Evolutionary conservation across 2,797 vertebrate species (phyloP), one percentile per base, ranked within the genome.

Genomic region (Silurus aristotelis): DNA sequence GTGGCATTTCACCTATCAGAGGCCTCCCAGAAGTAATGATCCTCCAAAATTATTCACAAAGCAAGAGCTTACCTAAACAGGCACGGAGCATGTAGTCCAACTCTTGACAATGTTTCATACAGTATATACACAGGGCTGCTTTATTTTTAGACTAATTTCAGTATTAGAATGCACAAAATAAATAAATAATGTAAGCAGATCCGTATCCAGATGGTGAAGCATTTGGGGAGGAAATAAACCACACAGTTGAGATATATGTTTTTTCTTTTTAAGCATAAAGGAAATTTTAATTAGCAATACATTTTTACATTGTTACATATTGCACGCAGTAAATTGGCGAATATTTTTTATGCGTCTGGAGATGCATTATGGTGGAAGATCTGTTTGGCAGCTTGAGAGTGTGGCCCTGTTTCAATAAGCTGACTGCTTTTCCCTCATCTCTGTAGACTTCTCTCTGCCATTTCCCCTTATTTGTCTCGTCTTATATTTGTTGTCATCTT

Each of bases 201-300:
- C 58, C 71, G 48, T 48, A 75, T 76, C 71, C 82, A 83, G 82
- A 83, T 83, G 82, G 82, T 76, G 61, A 25, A 83, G 15, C 82
- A 83, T 76, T 83, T 76, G 82, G 82, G 48, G 72, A 83, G 82
- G 82, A 83, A 83, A 83, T 76, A 83, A 76, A 83, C 12, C 82
- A 48, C 56, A 27, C 56, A 83, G 25, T 48, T 76, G 25, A 76
- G 27, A 60, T 38, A 10, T 52, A 52, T 55, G 60, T 72, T 82
- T 31, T 64, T 63, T 73, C n/a, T 66, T 64, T 83, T 83, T 83
- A n/a, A 83, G 25, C 72, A 66, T 83, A 83, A 83, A 83, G 72
- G 56, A 83, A 83, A 64, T 60, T 83, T 83, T 83, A 83, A 83
- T 80, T 80, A 81, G 83, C 95, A 75, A 68, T 83, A 75, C 71